Evolutionary conservation across 2,113 vertebrate species (phyloP), one percentile per base, ranked within the genome.

Genomic region (Dascyllus trimaculatus): DNA sequence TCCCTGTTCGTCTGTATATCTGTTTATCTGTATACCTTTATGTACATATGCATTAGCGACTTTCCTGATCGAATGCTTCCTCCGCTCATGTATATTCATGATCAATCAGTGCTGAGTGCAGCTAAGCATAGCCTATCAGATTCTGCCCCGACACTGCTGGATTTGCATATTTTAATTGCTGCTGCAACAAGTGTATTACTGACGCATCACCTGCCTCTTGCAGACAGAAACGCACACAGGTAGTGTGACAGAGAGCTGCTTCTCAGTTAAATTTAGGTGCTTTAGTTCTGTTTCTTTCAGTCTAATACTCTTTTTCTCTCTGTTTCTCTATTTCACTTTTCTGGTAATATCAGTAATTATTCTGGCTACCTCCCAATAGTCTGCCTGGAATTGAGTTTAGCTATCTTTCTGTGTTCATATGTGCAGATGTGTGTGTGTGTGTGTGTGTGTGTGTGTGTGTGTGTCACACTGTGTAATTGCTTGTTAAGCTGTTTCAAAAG

Each of bases 101-200:
- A 85, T 71, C 67, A 90, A 88, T 92, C 84, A 84, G 17, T 67
- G 21, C n/a, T 26, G 64, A 85, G 80, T 74, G 87, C 87, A 85
- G 77, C 76, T 91, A 82, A 88, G 79, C 86, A 75, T 83, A 68
- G 79, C 89, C 89, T 82, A 89, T 91, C 81, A 85, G 80, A 85
- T 86, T 81, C 52, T 86, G 64, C 70, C 75, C 80, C 4, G 70
- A 80, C 80, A 75, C 62, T 57, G 51, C 32, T 29, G 29, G 52
- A 90, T 91, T 87, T 88, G 57, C 88, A 91, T 85, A 89, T 92
- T 89, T 87, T 89, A 90, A 90, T 91, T 90, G 87, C 75, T 77
- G 66, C 80, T 19, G 62, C 81, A 79, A 80, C 8, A 48, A 81
- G 69, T 87, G 63, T 58, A 72, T 85, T 75, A 81, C 83, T 78